Evolutionary conservation across 1,140 invertebrate species (phyloP), one percentile per base, ranked within the genome.

Genomic region (Plutomurus gul): DNA sequence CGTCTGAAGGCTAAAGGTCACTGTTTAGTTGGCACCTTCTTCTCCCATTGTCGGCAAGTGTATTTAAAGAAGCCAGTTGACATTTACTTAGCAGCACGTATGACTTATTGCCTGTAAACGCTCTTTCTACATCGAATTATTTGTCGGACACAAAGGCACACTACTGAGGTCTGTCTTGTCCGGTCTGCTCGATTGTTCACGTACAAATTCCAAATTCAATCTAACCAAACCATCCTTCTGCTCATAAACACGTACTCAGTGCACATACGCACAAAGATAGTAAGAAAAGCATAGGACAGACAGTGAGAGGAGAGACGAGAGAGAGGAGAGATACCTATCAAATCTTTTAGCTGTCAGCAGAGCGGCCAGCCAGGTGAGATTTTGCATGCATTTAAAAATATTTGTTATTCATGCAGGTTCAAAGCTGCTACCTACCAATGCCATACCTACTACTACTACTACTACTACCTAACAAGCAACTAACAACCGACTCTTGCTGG

Each of bases 371-470:
- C 56, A 65, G 56, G 56, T 65, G 56, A 65, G 56, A 65, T 65
- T 65, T 65, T 65, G 56, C 56, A 65, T 65, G 56, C 56, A 65
- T 65, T 65, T 65, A 65, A 65, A 65, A 65, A 33, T 65, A 65
- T 65, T 65, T 65, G 56, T 65, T 65, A 65, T 65, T 30, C 56
- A 65, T 65, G 56, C 56, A 65, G 56, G 56, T 65, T 65, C 22
- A n/a, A n/a, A n/a, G n/a, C n/a, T n/a, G n/a, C n/a, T n/a, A n/a
- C n/a, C n/a, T n/a, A n/a, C n/a, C n/a, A n/a, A n/a, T n/a, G n/a
- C n/a, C n/a, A n/a, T 36, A 33, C 30, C 36, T 33, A 65, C 22
- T n/a, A 33, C 25, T 25, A 56, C 16, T 56, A 56, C 47, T n/a
- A n/a, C 47, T 25, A 25, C 47, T 51, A 51, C 47, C 47, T 51